Evolutionary conservation across 1,140 invertebrate genomes (phyloP).

Genomic region (Heliconius congener): DNA sequence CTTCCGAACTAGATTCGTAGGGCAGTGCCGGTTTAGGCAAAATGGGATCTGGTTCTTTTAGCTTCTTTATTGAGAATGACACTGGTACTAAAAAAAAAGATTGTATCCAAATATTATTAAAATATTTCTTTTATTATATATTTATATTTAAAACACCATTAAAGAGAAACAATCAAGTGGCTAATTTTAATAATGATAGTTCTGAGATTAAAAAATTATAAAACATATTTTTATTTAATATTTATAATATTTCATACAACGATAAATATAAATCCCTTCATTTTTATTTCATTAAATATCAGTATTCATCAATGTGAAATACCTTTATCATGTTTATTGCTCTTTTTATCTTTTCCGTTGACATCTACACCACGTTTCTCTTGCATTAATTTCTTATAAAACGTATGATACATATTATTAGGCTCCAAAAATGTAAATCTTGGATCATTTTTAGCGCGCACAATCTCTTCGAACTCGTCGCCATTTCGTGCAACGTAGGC

Average conservation of each 20-base stretch:
- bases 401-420: slow-evolving; percentile 87
- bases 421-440: slow-evolving; percentile 91
- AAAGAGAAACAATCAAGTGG: no score
- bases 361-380: slow-evolving; percentile 53
- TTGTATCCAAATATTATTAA: background rate
- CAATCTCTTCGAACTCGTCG: slow-evolving; percentile 93
- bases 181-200: no score
- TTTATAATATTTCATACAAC: no score
- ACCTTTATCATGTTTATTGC: slow-evolving; percentile 70
- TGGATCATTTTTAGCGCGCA: slow-evolving; percentile 92
- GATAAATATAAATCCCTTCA: no score
- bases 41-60: slow-evolving; percentile 86
- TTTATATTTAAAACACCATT: no score
- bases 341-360: slow-evolving; percentile 67
- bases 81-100: slow-evolving; percentile 83
- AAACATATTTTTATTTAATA: no score
- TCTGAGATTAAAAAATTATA: no score
- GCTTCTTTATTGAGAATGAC: slow-evolving; percentile 91
- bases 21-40: slow-evolving; percentile 87
- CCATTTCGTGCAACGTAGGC: slow-evolving; percentile 97
- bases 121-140: no score
- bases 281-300: no score
- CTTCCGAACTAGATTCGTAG: slow-evolving; percentile 88
- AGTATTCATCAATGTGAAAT: slow-evolving; percentile 23
- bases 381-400: slow-evolving; percentile 85